Base-by-base conservation (phyloP, 2,888 invertebrate species). In the Blomia tropicalis region DNA sequence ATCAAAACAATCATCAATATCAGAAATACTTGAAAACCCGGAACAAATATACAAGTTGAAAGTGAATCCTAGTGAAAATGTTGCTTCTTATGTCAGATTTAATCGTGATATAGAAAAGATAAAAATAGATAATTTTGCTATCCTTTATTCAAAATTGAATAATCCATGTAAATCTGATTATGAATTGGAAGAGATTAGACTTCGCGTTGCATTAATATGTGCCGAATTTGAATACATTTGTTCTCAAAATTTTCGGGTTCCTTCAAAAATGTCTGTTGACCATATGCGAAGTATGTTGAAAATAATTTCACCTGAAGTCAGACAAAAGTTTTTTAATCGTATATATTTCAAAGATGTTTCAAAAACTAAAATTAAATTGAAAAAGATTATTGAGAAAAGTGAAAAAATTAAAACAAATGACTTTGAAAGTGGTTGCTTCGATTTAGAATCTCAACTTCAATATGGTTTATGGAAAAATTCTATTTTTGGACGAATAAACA, bases 391-490 rank as follows among this genome's bases (percentile, higher is more conserved):
- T 19, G 29, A 27, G 22, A 56, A 7, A 47, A 47, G 22, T 47
- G 7, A 19, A 47, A 47, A 47, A 27, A 7, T 47, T 47, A n/a
- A 47, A 47, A n/a, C 27, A 11, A 7, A 19, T 47, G 51, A 47
- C 7, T 47, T 47, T 27, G 27, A 11, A n/a, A 7, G 14, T 11
- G 51, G 51, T 11, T 47, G 51, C 27, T 47, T 47, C n/a, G 7
- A 7, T 47, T 7, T 22, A n/a, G n/a, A n/a, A 47, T 7, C 5
- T 47, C 7, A 47, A 11, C 51, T 56, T 56, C 56, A 29, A 27
- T 56, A 56, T 56, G 56, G 56, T 27, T 31, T 56, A 4, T 56
- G 56, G 56, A 56, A 56, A 31, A 56, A 56, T 36, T 56, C n/a
- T 56, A 14, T 56, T 27, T 3, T 11, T 56, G 11, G 56, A 29